phyloP scores from a whole-genome alignment of 2,888 invertebrate species.

The Caenorhabditis sp. region DNA sequence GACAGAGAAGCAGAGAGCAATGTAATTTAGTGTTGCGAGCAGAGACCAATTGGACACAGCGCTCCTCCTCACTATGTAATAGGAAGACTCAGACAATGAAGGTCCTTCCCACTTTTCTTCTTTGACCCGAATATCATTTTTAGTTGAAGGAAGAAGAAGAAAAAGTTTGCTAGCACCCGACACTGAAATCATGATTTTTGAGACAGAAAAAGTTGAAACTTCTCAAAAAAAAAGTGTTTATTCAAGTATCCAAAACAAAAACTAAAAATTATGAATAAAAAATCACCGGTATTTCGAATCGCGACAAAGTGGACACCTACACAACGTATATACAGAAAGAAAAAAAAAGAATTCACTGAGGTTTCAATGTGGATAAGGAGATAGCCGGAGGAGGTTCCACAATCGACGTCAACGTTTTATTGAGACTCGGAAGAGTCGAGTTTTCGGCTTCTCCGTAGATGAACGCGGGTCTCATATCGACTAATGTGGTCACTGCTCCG shows the following conservation, averaged over 20 bases:
- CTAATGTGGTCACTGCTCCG: slow-evolving; percentile 51
- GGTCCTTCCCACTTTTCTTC: too few relatives aligned
- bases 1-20: too few relatives aligned
- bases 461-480: slow-evolving; percentile 49
- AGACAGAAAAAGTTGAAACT: too few relatives aligned
- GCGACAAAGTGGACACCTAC: slow-evolving; percentile 42
- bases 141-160: too few relatives aligned
- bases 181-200: too few relatives aligned
- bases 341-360: slow-evolving; percentile 28
- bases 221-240: too few relatives aligned
- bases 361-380: slow-evolving; percentile 48
- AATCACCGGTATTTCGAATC: slow-evolving; percentile 30
- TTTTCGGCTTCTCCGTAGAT: slow-evolving; percentile 32
- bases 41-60: too few relatives aligned
- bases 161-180: too few relatives aligned
- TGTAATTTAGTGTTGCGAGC: too few relatives aligned
- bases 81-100: too few relatives aligned
- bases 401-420: slow-evolving; percentile 24
- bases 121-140: too few relatives aligned
- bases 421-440: slow-evolving; percentile 13
- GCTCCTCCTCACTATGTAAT: too few relatives aligned
- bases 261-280: slow-evolving; percentile 11
- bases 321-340: slow-evolving; percentile 23
- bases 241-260: neutral
- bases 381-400: slow-evolving; percentile 23